Evolutionary conservation across 2,797 vertebrate genomes (phyloP).

Genomic region (Cygnus olor): DNA sequence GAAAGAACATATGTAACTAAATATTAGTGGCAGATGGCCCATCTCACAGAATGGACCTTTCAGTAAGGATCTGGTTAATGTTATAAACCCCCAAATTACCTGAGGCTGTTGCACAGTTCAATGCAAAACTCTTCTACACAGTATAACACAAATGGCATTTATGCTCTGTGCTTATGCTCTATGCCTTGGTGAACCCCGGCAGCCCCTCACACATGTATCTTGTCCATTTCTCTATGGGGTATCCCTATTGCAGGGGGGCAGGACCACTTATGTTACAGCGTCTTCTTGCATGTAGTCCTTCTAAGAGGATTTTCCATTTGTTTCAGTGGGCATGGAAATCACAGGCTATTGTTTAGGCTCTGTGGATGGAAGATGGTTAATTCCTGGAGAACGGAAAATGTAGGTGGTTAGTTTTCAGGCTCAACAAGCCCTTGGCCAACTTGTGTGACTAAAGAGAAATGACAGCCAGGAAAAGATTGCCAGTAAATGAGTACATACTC

Average conservation of each 20-base stretch:
- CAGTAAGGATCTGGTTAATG: background rate
- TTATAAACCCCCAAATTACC: background rate
- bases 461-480: background rate
- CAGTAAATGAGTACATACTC: background rate
- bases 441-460: constrained; percentile 6
- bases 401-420: background rate
- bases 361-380: background rate
- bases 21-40: background rate
- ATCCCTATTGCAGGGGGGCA: background rate
- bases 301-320: background rate
- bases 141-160: background rate
- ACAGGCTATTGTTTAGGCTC: background rate
- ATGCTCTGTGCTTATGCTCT: background rate
- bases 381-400: background rate
- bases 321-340: background rate
- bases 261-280: background rate
- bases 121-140: background rate
- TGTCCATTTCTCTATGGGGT: background rate
- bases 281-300: background rate
- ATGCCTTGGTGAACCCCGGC: background rate
- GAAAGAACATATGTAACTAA: background rate
- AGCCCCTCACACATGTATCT: fast-evolving
- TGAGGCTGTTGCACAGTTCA: background rate
- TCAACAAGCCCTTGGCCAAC: background rate
- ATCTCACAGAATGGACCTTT: background rate